phyloP scores from a whole-genome alignment of 2,888 invertebrate species.

The Pristionchus entomophagus region DNA sequence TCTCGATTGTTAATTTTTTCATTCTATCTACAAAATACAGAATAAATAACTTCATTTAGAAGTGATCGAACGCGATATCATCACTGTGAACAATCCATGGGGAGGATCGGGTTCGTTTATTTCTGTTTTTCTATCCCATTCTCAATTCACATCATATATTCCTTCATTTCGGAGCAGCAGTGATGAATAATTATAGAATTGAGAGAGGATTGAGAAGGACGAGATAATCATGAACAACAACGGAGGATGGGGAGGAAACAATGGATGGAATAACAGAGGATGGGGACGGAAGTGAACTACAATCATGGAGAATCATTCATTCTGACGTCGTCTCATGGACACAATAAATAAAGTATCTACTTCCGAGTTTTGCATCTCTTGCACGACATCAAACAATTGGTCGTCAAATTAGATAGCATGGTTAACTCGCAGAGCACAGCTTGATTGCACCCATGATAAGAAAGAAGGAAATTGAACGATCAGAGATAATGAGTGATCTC shows the following conservation, averaged over 20 bases:
- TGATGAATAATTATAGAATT: not conserved
- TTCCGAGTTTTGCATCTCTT: no score
- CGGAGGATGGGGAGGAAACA: not conserved
- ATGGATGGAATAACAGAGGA: not conserved
- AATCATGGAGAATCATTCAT: not conserved
- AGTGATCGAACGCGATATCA: not conserved
- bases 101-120: not conserved
- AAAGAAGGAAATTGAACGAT: no score
- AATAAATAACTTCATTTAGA: not conserved
- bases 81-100: not conserved
- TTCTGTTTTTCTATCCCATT: not conserved
- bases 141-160: not conserved
- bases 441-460: no score
- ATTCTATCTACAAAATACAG: not conserved
- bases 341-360: not conserved
- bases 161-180: not conserved
- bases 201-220: not conserved
- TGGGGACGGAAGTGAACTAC: not conserved
- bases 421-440: not conserved
- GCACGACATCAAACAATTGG: no score
- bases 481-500: no score
- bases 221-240: not conserved
- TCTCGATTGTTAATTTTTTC: no score
- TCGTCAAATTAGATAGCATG: not conserved
- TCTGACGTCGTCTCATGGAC: not conserved